Evolutionary conservation across 2,113 vertebrate species (phyloP).

Genomic region (Pelmatolapia mariae): DNA sequence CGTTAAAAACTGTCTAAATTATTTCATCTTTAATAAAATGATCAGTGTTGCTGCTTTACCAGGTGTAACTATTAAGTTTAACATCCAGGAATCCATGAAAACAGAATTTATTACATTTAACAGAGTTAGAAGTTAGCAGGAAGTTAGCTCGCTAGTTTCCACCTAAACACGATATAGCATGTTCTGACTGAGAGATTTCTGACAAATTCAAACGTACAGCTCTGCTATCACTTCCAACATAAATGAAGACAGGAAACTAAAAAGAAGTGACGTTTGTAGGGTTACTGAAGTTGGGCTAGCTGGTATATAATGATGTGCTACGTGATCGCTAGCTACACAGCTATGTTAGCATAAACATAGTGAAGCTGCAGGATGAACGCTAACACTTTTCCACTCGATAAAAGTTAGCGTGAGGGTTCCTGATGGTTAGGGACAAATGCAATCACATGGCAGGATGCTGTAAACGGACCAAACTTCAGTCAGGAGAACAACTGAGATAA

Average conservation of each 20-base stretch:
- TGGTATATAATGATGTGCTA: background rate
- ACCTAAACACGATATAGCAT: accelerated
- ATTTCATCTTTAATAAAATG: accelerated
- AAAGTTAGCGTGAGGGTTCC: accelerated
- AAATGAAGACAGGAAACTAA: background rate
- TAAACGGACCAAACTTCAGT: accelerated
- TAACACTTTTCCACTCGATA: accelerated
- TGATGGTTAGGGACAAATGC: accelerated
- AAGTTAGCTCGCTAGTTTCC: background rate
- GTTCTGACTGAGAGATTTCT: background rate
- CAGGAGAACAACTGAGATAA: too few species aligned
- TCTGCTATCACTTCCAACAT: accelerated
- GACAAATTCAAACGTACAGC: accelerated
- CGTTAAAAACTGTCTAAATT: background rate
- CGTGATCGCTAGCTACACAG: accelerated
- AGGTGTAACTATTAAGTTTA: background rate
- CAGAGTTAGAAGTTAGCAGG: background rate
- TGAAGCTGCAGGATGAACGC: background rate
- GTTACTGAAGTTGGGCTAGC: background rate
- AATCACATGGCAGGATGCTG: background rate
- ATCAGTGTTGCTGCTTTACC: background rate
- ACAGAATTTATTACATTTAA: accelerated
- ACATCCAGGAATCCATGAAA: background rate
- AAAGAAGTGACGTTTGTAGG: background rate
- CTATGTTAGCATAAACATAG: accelerated